Evolutionary conservation across 2,888 invertebrate species (phyloP), one percentile per base, ranked within the genome.

Genomic region (Strigamia transsilvanica): DNA sequence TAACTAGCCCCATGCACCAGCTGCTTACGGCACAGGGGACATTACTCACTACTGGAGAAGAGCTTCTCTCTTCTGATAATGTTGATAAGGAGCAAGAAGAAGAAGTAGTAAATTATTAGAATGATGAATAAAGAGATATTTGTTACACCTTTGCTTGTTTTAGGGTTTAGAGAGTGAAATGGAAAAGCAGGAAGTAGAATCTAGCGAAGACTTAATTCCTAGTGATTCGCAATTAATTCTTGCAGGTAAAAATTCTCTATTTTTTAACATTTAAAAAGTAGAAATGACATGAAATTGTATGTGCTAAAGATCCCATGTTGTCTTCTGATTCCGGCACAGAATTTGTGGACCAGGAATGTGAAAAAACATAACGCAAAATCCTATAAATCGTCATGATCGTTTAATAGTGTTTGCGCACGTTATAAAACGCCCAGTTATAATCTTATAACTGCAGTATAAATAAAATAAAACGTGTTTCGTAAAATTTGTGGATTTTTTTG

Each of bases 321-420:
- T 46, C 46, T 13, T 12, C 46, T 13, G 46, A 46, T 46, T 13
- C 46, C 13, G 46, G 46, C 46, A 46, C 46, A 46, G 46, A 46
- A n/a, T 46, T 15, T 46, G 46, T 46, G 46, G 46, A 46, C n/a
- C 46, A 46, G 46, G 46, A 46, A 46, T 46, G 46, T 46, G 46
- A 46, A 15, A 46, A 46, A 46, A 46, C 46, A 46, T 46, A 46
- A 46, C 46, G 10, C 15, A 46, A 46, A 46, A 12, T n/a, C 46
- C 15, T 42, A 15, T 42, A 15, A 13, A 46, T 46, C 46, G 15
- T 13, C 5, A 46, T n/a, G 4, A 46, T 38, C 38, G 6, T 38
- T 38, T 4, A 3, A 27, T 27, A 27, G 27, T 27, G 27, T 27
- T 27, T 27, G 3, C 27, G 27, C 27, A 27, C 1, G 27, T 27